Percentiles rank a stretch among this genome's conserved stretches.
Evolutionary conservation across 2,888 invertebrate genomes (phyloP).

Genomic region (Metopia argyrocephala): DNA sequence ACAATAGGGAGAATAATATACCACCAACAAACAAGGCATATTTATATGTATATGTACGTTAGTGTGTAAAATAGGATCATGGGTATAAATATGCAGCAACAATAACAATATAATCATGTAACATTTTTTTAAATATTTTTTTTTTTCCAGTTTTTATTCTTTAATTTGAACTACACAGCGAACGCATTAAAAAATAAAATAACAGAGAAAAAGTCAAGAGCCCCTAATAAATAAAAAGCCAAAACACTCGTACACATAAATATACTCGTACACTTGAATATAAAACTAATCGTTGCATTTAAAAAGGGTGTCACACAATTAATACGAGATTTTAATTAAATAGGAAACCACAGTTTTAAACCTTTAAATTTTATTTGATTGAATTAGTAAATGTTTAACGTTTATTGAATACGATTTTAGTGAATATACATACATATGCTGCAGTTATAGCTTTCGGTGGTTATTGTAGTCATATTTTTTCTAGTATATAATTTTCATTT

Average conservation of each 20-base stretch:
- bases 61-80: constrained; percentile 38
- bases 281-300: constrained; percentile 9
- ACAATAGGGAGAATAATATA: not conserved
- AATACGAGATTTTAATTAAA: too few relatives aligned
- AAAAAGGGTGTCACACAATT: too few relatives aligned
- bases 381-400: too few relatives aligned
- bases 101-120: constrained; percentile 27
- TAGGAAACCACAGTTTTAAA: too few relatives aligned
- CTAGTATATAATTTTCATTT: too few relatives aligned
- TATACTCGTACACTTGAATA: not conserved
- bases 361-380: too few relatives aligned
- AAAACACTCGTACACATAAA: not conserved
- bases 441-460: too few relatives aligned
- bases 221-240: constrained; percentile 47
- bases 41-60: too few relatives aligned
- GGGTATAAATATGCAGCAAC: constrained; percentile 48
- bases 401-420: too few relatives aligned
- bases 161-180: constrained; percentile 21
- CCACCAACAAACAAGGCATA: too few relatives aligned
- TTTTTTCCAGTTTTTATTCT: constrained; percentile 38
- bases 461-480: too few relatives aligned
- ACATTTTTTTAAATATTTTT: constrained; percentile 13
- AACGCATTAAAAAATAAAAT: constrained; percentile 36
- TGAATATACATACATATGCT: too few relatives aligned
- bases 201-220: constrained; percentile 40